Conservation (phyloP, 1,140 invertebrate genomes). For the Rhopalosiphum padi region DNA sequence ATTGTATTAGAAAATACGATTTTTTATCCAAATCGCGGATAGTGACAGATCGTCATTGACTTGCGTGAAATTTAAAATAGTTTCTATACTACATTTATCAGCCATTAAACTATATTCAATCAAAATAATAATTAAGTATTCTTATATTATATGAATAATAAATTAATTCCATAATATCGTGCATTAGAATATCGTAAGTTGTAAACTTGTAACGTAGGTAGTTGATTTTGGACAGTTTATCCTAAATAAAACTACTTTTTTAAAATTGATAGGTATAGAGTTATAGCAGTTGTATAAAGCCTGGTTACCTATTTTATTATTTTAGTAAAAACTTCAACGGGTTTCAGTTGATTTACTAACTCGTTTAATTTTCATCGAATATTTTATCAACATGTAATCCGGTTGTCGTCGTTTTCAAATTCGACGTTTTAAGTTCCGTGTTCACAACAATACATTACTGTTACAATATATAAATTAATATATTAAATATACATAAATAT, state of each 20-base stretch:
- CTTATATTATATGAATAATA: too few relatives aligned
- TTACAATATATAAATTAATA: not conserved
- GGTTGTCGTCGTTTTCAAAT: not conserved
- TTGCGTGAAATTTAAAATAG: not conserved
- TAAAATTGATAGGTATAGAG: not conserved
- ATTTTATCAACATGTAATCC: not conserved
- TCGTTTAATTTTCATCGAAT: not conserved
- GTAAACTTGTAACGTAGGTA: not conserved
- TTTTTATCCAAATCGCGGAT: not conserved
- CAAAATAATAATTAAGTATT: too few relatives aligned
- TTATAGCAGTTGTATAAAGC: not conserved
- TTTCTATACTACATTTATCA: not conserved
- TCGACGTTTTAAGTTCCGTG: not conserved
- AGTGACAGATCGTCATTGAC: not conserved
- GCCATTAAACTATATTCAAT: too few relatives aligned
- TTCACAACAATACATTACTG: not conserved
- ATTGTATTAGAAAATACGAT: not conserved
- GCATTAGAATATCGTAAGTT: not conserved
- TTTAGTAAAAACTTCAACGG: not conserved
- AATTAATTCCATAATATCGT: too few relatives aligned
- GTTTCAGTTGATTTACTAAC: constrained; percentile 19
- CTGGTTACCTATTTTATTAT: not conserved
- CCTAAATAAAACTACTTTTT: not conserved
- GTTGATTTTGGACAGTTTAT: not conserved
- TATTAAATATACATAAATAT: not conserved